Evolutionary conservation across 1,140 invertebrate genomes (phyloP).

Genomic region (Bombus soroeensis): DNA sequence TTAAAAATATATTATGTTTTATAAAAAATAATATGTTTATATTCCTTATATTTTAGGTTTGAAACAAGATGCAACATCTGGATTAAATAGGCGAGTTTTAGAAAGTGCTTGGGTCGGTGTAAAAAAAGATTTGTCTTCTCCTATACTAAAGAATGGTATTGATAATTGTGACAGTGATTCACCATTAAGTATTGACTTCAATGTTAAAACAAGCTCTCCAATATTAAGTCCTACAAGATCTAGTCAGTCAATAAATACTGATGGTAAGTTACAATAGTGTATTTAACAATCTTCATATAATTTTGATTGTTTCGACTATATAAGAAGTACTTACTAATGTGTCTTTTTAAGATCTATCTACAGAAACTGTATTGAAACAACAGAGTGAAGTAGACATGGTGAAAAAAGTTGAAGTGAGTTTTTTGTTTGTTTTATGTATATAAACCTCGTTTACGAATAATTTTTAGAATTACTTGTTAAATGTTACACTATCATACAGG

Average conservation of each 20-base stretch:
- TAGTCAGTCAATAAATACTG: constrained; percentile 61
- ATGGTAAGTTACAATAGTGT: constrained; percentile 50
- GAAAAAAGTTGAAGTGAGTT: constrained; percentile 59
- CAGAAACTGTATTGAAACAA: constrained; percentile 48
- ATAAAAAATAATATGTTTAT: neutral
- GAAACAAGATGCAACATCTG: constrained; percentile 66
- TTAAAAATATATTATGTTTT: neutral
- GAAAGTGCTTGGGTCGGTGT: constrained; percentile 71
- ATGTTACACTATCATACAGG: constrained; percentile 48
- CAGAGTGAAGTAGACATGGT: constrained; percentile 30
- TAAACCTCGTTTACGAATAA: constrained; percentile 14
- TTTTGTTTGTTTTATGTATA: neutral
- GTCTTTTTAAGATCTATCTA: constrained; percentile 45
- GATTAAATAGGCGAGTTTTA: constrained; percentile 56
- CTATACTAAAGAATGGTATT: constrained; percentile 73
- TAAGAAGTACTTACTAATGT: neutral
- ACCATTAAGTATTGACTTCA: constrained; percentile 54
- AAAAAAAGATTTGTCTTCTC: constrained; percentile 74
- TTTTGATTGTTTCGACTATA: neutral
- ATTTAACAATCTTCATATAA: neutral
- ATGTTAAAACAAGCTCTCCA: constrained; percentile 75
- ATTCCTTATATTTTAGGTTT: constrained; percentile 44
- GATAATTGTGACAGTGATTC: constrained; percentile 56
- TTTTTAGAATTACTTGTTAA: neutral
- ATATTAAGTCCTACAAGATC: constrained; percentile 71